Percentiles rank a stretch among this genome's conserved stretches.
These are phyloP conservation scores for Polydrusus cervinus DNA, from an alignment of 2,888 invertebrate species.

Conservation along the genomic window DNA sequence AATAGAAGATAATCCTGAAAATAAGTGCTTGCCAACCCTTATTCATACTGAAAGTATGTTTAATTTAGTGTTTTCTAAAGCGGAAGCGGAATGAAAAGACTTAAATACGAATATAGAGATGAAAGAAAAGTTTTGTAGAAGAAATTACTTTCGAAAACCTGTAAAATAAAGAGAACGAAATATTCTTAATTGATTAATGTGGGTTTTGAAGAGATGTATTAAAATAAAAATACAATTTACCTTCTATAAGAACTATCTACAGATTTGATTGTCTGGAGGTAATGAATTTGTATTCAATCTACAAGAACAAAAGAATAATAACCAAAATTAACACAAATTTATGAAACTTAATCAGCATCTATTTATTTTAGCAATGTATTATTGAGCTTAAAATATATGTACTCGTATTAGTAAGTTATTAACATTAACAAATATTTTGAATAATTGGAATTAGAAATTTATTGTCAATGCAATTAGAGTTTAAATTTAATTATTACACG, in stretches of 20 bases:
- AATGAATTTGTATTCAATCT: too few relatives aligned
- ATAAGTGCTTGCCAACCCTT: slow-evolving; percentile 4
- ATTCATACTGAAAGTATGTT: slow-evolving; percentile 4
- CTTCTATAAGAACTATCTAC: too few relatives aligned
- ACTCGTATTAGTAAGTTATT: not conserved
- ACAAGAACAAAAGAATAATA: slow-evolving; percentile 11
- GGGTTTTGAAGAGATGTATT: not conserved
- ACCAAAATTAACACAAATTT: slow-evolving; percentile 29
- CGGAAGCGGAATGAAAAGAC: not conserved
- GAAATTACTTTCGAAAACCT: not conserved
- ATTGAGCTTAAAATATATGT: slow-evolving; percentile 12
- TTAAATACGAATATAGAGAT: not conserved
- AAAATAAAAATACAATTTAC: too few relatives aligned
- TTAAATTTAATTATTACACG: slow-evolving; percentile 3
- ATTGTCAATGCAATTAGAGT: not conserved
- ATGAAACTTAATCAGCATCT: slow-evolving; percentile 20
- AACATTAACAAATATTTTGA: slow-evolving; percentile 8
- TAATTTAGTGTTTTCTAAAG: slow-evolving; percentile 3
- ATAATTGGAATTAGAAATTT: slow-evolving; percentile 19
- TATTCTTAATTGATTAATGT: too few relatives aligned
- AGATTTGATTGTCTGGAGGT: too few relatives aligned
- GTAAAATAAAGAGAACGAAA: not conserved
- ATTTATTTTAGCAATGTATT: slow-evolving; percentile 19
- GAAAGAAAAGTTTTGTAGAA: not conserved
- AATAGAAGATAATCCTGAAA: slow-evolving; percentile 14